A percentile compares a stretch with the other conserved stretches of the same genome.
Evolutionary conservation across 2,797 vertebrate species (phyloP).

Genomic region (Notolepis coatsorum): DNA sequence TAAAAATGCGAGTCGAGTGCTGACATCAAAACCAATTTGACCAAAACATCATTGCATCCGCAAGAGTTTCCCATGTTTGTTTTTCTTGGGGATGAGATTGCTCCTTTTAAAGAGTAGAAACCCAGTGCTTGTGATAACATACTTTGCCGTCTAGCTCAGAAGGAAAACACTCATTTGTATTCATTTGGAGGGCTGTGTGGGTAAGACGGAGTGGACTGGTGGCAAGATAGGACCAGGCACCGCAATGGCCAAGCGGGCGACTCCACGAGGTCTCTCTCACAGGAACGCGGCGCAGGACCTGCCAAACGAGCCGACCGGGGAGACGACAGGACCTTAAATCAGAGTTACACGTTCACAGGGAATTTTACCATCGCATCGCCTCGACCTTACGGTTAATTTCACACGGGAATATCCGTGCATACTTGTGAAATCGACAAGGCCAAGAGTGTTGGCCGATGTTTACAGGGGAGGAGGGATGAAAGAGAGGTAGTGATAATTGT

Average conservation of each 20-base stretch:
- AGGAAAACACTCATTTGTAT: slow-evolving; percentile 84
- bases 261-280: slow-evolving; percentile 35
- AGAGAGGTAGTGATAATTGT: slow-evolving; percentile 15
- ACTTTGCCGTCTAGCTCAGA: slow-evolving; percentile 77
- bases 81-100: slow-evolving; percentile 66
- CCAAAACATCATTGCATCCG: slow-evolving; percentile 38
- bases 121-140: slow-evolving; percentile 78
- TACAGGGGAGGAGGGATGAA: slow-evolving; percentile 48
- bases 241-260: slow-evolving; percentile 19
- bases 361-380: slow-evolving; percentile 51
- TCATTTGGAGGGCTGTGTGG: slow-evolving; percentile 74
- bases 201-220: slow-evolving; percentile 63
- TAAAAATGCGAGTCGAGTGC: slow-evolving; percentile 36
- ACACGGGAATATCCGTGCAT: slow-evolving; percentile 72
- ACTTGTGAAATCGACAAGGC: slow-evolving; percentile 27
- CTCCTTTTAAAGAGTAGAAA: slow-evolving; percentile 66
- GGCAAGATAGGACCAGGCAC: slow-evolving; percentile 68
- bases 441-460: slow-evolving; percentile 62
- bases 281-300: slow-evolving; percentile 21
- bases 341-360: slow-evolving; percentile 46
- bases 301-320: slow-evolving; percentile 38
- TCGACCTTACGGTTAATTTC: slow-evolving; percentile 51
- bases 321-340: slow-evolving; percentile 52
- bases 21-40: slow-evolving; percentile 62
- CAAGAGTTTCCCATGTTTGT: slow-evolving; percentile 71